These are phyloP conservation scores for Philaethria dido DNA, from an alignment of 2,888 invertebrate species.

Conservation along the genomic window DNA sequence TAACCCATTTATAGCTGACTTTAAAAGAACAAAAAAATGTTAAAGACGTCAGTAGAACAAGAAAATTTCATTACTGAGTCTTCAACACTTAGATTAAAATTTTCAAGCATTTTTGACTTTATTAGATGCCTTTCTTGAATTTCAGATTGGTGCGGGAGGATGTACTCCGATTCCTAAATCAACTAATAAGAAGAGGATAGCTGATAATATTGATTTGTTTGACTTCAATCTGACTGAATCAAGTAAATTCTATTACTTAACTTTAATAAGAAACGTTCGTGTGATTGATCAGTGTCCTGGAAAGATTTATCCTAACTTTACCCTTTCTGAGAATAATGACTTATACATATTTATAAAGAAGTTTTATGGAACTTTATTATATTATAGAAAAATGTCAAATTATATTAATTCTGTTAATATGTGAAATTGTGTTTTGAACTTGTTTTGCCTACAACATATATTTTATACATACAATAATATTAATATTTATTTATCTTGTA, in stretches of 20 bases:
- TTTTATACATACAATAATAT: too few species aligned
- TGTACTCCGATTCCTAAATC: conserved; percentile 86
- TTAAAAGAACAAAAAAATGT: too few species aligned
- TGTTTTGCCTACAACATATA: too few species aligned
- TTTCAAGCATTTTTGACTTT: too few species aligned
- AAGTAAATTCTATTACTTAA: conserved; percentile 77
- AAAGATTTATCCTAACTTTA: conserved; percentile 35
- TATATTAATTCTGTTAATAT: background rate
- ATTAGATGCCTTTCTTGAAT: conserved; percentile 39
- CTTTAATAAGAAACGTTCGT: conserved; percentile 70
- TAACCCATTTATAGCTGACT: too few species aligned
- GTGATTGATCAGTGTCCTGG: conserved; percentile 23
- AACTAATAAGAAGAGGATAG: conserved; percentile 80
- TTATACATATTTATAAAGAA: background rate
- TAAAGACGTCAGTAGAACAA: too few species aligned
- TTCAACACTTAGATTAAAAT: too few species aligned
- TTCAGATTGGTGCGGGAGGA: conserved; percentile 82
- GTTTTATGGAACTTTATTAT: background rate
- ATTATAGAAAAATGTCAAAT: background rate
- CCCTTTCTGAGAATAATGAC: conserved; percentile 28
- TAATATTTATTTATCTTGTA: too few species aligned
- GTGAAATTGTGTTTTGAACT: background rate
- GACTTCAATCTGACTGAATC: conserved; percentile 82
- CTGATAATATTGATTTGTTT: conserved; percentile 84
- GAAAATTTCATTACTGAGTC: too few species aligned